A percentile compares a stretch with the other conserved stretches of the same genome.
Conservation (phyloP, 2,888 invertebrate species). For the Prosapia bicincta region DNA sequence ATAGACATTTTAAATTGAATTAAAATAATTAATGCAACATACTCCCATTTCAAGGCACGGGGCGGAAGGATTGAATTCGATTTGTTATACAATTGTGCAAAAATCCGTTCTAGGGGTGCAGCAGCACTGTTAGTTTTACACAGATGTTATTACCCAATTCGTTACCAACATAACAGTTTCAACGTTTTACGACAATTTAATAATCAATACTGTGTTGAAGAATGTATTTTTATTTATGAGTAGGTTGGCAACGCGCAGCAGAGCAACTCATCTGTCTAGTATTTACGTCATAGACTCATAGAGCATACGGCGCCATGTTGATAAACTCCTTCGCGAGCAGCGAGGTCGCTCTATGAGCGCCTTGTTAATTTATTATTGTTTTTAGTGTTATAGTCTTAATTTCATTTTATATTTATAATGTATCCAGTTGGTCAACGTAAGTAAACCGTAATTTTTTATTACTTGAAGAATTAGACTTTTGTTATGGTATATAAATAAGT, state of each 20-base stretch:
- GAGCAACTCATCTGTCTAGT: background rate
- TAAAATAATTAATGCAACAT: background rate
- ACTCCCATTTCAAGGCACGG: background rate
- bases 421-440: slow-evolving; percentile 67
- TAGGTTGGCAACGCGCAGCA: background rate
- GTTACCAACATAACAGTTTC: background rate
- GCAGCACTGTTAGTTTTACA: background rate
- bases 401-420: slow-evolving; percentile 48
- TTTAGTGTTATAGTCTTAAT: slow-evolving; percentile 42
- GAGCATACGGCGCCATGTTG: slow-evolving; percentile 36
- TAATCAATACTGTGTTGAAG: slow-evolving; percentile 2
- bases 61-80: background rate
- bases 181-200: background rate
- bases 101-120: background rate
- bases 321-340: slow-evolving; percentile 28
- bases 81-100: background rate
- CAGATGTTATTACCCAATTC: background rate
- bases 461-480: background rate
- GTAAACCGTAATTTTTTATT: slow-evolving; percentile 43
- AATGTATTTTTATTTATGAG: no score
- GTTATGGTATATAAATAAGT: background rate
- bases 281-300: slow-evolving; percentile 28
- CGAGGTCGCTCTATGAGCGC: slow-evolving; percentile 28
- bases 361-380: slow-evolving; percentile 41
- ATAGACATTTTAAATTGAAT: slow-evolving; percentile 36